Conservation (phyloP, 37 sponge, comb jelly and placozoan species). For the Axinella damicornis region DNA sequence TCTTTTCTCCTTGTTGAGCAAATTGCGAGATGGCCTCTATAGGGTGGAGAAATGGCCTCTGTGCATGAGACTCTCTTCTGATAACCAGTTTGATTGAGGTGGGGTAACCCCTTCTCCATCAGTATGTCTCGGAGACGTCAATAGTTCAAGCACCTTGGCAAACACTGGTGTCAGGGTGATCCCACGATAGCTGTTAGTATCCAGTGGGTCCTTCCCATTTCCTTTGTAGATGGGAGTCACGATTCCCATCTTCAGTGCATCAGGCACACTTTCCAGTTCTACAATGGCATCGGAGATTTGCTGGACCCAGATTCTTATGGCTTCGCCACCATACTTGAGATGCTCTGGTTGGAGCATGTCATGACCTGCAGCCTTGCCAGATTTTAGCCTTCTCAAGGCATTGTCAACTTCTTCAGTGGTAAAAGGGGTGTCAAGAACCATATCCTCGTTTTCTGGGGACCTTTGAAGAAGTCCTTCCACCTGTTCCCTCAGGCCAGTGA, state of each 20-base stretch:
- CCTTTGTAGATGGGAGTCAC: conserved; percentile 21
- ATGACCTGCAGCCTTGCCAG: conserved; percentile 4
- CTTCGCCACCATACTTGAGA: neutral
- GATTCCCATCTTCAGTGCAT: conserved; percentile 8
- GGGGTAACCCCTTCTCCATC: conserved; percentile 11
- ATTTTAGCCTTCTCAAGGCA: conserved; percentile 2
- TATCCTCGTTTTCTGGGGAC: conserved; percentile 14
- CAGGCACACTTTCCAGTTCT: conserved; percentile 23
- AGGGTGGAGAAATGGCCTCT: neutral
- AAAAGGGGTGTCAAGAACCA: conserved; percentile 3
- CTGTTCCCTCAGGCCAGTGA: neutral
- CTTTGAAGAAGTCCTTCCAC: neutral
- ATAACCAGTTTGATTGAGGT: conserved; percentile 12
- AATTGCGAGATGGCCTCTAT: too few relatives aligned
- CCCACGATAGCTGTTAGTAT: neutral
- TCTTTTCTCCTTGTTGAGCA: too few relatives aligned
- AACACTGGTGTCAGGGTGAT: neutral
- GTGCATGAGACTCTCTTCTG: conserved; percentile 2
- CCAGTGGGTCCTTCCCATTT: conserved; percentile 1
- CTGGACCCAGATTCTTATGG: too few relatives aligned
- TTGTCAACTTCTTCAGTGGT: neutral
- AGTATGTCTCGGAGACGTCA: neutral
- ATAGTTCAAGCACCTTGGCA: neutral
- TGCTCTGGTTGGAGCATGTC: conserved; percentile 8
- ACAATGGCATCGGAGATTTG: conserved; percentile 7